Base-by-base conservation (phyloP, 2,797 vertebrate genomes). In the Phyllotis vaccarum region DNA sequence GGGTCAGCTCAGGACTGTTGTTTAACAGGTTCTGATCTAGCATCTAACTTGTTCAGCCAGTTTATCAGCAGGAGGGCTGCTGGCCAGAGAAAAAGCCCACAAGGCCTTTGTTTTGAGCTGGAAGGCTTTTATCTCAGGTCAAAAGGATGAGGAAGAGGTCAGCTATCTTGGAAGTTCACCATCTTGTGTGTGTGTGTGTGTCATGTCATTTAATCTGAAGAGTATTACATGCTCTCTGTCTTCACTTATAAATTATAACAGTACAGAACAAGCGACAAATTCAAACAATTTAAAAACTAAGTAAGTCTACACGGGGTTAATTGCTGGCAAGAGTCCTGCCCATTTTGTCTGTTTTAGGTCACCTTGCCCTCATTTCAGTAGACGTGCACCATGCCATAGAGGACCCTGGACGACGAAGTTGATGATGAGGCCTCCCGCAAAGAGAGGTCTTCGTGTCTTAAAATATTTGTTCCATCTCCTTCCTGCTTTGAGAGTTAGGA, bases 331-430 rank as follows among this genome's bases (percentile, higher is more conserved):
- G 87, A 87, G 96, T 98, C 91, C 86, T 93, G 93, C 62, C 85
- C 62, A 93, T 93, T 79, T 66, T 74, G 7, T 89, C 54, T 76
- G 19, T 62, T n/a, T 34, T 86, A 93, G 97, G 95, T 94, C 89
- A 80, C 89, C 79, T 87, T 40, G 95, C 83, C 87, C 91, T 88
- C 95, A 43, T 43, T 70, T 99, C 98, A 99, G 98, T 99, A 99
- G 86, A 99, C 99, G 8, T 99, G 99, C 98, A 99, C 99, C 99
- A 99, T 99, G 94, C 99, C 99, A 0, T 99, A 99, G 5, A 99
- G 99, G 98, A 99, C 99, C 91, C 99, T 99, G 99, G 64, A 99
- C 99, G 94, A 99, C 98, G 6, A 99, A 99, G 0, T 99, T 99
- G 98, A 99, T 99, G 0, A 99, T 98, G 0, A 99, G 99, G 66